A percentile compares a stretch with the other conserved stretches of the same genome.
phyloP scores from a whole-genome alignment of 1,140 invertebrate genomes.

The Dendroctonus valens region DNA sequence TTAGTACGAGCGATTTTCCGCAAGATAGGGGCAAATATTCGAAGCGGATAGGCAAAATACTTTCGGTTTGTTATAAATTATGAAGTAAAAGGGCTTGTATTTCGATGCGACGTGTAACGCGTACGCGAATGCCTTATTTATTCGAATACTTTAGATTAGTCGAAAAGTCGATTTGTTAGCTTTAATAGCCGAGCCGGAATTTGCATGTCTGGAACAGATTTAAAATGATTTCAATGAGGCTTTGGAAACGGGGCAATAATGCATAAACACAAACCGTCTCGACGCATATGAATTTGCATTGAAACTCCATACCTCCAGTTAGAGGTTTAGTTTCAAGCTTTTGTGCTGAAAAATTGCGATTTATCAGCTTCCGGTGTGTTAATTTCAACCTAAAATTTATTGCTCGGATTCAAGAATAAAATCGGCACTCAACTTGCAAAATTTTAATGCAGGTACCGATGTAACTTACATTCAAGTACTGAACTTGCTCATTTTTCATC shows the following conservation, averaged over 20 bases:
- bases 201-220: conserved; percentile 26
- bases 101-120: conserved; percentile 31
- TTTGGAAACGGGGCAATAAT: no score
- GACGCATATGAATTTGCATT: no score
- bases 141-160: conserved; percentile 31
- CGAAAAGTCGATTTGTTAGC: conserved; percentile 28
- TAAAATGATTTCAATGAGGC: conserved; percentile 14
- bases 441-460: no score
- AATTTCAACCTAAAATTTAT: no score
- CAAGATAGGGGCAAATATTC: conserved; percentile 37
- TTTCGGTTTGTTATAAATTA: conserved; percentile 37
- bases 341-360: no score
- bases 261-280: no score
- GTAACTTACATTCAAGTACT: not conserved
- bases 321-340: no score
- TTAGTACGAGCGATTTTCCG: conserved; percentile 28
- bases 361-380: no score
- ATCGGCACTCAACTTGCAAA: no score
- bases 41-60: conserved; percentile 35
- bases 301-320: no score
- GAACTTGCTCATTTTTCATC: not conserved
- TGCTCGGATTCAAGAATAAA: no score
- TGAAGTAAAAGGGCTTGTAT: conserved; percentile 27
- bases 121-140: conserved; percentile 33
- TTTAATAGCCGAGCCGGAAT: conserved; percentile 16